phyloP scores from a whole-genome alignment of 2,113 vertebrate species.

The Limnothrissa miodon region DNA sequence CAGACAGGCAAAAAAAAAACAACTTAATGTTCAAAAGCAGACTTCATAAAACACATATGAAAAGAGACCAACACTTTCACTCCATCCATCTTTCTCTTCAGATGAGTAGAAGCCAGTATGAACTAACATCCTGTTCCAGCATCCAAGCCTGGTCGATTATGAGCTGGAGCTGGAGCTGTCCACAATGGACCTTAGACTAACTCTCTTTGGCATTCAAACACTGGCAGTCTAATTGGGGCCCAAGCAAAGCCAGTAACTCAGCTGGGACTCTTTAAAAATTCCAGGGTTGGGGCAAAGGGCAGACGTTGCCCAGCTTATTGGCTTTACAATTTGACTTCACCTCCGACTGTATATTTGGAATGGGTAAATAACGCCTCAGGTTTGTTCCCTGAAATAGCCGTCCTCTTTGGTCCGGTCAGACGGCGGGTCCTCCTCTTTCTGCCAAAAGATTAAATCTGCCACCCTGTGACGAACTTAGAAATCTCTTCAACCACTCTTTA shows the following conservation, averaged over 20 bases:
- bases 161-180: background rate
- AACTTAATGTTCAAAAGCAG: background rate
- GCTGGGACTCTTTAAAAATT: slow-evolving; percentile 6
- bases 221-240: background rate
- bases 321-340: background rate
- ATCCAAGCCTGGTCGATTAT: background rate
- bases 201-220: background rate
- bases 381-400: background rate
- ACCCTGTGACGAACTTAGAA: background rate
- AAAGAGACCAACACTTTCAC: background rate
- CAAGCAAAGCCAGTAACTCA: background rate
- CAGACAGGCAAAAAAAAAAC: background rate
- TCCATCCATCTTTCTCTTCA: background rate
- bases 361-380: background rate
- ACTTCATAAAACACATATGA: background rate
- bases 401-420: background rate
- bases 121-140: background rate
- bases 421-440: background rate
- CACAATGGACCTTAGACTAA: background rate
- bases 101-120: background rate
- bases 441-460: background rate
- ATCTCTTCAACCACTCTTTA: background rate
- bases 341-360: slow-evolving; percentile 4
- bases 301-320: background rate
- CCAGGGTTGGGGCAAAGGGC: background rate